These are phyloP conservation scores for Chionomys nivalis DNA, from an alignment of 2,113 vertebrate genomes.

Conservation along the genomic window DNA sequence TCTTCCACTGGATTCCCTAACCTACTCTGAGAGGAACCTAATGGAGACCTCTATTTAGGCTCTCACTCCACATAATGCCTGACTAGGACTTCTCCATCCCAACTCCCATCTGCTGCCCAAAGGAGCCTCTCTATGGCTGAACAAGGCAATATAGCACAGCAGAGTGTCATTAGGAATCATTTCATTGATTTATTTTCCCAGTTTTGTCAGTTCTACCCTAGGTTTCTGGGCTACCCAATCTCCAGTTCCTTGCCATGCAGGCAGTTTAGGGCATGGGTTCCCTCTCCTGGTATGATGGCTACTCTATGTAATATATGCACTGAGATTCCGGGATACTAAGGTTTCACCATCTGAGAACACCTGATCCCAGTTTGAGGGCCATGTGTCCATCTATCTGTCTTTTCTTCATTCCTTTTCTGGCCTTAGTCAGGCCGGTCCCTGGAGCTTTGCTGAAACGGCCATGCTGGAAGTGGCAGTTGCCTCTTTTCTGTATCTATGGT, in stretches of 20 bases:
- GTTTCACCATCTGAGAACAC: background rate
- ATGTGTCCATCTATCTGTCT: background rate
- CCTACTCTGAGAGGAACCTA: background rate
- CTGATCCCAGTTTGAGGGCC: background rate
- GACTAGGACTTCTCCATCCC: rapidly evolving
- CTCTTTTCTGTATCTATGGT: background rate
- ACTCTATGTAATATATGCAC: background rate
- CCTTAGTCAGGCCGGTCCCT: background rate
- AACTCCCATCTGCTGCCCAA: background rate
- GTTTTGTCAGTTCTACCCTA: background rate
- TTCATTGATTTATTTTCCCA: background rate
- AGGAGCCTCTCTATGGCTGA: background rate
- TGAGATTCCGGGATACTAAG: background rate
- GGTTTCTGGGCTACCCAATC: background rate
- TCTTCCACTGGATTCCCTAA: background rate
- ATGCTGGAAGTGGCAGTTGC: background rate
- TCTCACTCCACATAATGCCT: background rate
- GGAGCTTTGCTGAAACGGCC: background rate
- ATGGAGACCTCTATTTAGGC: background rate
- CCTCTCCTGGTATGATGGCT: background rate
- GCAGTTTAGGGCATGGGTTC: background rate
- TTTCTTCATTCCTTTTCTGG: background rate
- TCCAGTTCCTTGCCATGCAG: background rate
- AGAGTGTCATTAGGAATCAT: background rate
- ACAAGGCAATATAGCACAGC: background rate